Percentiles rank a stretch among this genome's conserved stretches.
Evolutionary conservation across 2,113 vertebrate genomes (phyloP).

Genomic region (Spizaetus ornatus): DNA sequence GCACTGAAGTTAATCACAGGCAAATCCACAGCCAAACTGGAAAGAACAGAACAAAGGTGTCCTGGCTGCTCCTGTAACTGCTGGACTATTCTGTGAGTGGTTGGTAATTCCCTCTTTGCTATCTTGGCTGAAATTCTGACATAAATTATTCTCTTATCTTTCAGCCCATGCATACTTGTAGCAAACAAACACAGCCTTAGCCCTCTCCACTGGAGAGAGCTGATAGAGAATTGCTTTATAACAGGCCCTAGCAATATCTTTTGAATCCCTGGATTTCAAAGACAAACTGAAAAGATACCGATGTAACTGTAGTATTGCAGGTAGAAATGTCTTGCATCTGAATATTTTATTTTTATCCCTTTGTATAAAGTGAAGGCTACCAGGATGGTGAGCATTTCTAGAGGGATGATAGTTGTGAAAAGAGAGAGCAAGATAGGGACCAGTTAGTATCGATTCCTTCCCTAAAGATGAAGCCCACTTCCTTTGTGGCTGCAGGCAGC

Average conservation of each 20-base stretch:
- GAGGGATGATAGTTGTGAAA: neutral
- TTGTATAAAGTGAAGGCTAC: neutral
- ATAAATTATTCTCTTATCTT: slow-evolving; percentile 51
- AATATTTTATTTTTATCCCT: neutral
- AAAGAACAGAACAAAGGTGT: neutral
- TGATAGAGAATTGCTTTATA: slow-evolving; percentile 13
- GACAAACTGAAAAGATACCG: neutral
- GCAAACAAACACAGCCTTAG: neutral
- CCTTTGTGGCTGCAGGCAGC: neutral
- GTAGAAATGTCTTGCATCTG: neutral
- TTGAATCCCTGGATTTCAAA: slow-evolving; percentile 20
- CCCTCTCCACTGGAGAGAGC: slow-evolving; percentile 5
- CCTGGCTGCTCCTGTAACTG: neutral
- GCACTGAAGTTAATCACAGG: neutral
- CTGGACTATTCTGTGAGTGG: neutral
- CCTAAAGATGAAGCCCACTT: neutral
- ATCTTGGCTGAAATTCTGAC: slow-evolving; percentile 29
- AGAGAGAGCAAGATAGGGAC: neutral
- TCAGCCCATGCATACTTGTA: neutral
- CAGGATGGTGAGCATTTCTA: neutral
- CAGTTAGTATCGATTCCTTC: neutral
- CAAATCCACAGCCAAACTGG: neutral
- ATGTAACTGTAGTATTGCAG: neutral
- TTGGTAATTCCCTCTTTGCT: slow-evolving; percentile 15
- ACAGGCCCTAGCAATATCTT: neutral